Percentiles rank a stretch among this genome's conserved stretches.
phyloP scores from a whole-genome alignment of 1,140 invertebrate genomes.

The Ganaspis sp. region DNA sequence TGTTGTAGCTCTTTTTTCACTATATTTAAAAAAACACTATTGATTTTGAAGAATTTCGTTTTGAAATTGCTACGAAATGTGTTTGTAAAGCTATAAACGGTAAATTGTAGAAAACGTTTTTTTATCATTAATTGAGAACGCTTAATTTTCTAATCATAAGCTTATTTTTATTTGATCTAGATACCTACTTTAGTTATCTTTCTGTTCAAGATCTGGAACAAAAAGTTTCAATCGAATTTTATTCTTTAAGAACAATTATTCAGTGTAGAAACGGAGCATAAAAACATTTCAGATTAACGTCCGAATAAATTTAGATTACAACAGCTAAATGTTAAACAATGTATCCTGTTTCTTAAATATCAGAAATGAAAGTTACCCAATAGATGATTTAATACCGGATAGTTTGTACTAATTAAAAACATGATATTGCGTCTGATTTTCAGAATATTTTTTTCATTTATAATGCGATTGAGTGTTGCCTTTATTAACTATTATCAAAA shows the following conservation, averaged over 20 bases:
- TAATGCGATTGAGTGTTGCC: no score
- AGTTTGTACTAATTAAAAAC: conserved; percentile 10
- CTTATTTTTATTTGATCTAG: neutral
- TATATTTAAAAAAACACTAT: neutral
- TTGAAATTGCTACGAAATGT: neutral
- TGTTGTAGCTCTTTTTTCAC: neutral
- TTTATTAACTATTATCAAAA: no score
- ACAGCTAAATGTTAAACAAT: neutral
- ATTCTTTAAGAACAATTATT: neutral
- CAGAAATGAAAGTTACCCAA: conserved; percentile 22
- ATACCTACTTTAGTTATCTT: conserved; percentile 2
- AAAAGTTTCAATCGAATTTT: neutral
- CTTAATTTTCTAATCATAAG: neutral
- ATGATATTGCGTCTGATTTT: no score
- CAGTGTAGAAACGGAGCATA: neutral
- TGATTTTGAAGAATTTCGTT: neutral
- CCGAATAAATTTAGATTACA: conserved; percentile 16
- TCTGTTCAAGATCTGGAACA: conserved; percentile 3
- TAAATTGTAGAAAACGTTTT: neutral
- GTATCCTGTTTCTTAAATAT: no score
- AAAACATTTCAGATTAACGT: neutral
- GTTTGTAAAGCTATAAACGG: neutral
- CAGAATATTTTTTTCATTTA: no score
- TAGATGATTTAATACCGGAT: conserved; percentile 27
- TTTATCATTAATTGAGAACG: neutral